Base-by-base conservation (phyloP, 2,888 invertebrate species). In the Dioctria rufipes region DNA sequence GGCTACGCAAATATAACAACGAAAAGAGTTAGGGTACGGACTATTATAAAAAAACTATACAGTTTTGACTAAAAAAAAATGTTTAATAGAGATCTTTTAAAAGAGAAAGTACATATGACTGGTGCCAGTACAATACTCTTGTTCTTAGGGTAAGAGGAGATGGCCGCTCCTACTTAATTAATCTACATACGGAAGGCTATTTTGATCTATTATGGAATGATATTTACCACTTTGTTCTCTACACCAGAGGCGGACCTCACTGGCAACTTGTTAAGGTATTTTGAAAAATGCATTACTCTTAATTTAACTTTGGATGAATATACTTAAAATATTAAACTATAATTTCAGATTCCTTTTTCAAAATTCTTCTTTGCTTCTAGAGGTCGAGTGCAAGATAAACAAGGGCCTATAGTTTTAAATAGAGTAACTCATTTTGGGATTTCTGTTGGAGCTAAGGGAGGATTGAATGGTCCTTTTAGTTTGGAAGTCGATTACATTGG, bases 201-300 rank as follows among this genome's bases (percentile, higher is more conserved):
- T 95, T 92, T 85, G 98, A 99, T 88, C 89, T 97, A 43, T 91
- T 92, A n/a, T 97, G 96, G 96, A 94, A 96, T 87, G 97, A 98
- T 88, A 91, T 95, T 13, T 97, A 94, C 87, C 93, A 94, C 85
- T 98, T 94, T 88, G 93, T 94, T 0, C 89, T 99, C 4, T 96
- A 93, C 87, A 99, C 99, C 0, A 92, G 98, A 89, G 99, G 99
- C 58, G 98, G 99, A 0, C 99, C 99, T 0, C 98, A 99, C 88
- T 99, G 99, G 99, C 99, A 99, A 90, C 90, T 93, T 82, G 93
- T 94, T 42, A 96, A 94, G 92, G 96, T 96, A 89, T 40, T 9
- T 8, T 3, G 25, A 37, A 42, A 54, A 39, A 54, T n/a, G 3
- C 5, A 46, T 6, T 46, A 46, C 25, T 25, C n/a, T 37, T 69